Conservation (phyloP, 2,888 invertebrate genomes). For the Cerceris ruficornis region DNA sequence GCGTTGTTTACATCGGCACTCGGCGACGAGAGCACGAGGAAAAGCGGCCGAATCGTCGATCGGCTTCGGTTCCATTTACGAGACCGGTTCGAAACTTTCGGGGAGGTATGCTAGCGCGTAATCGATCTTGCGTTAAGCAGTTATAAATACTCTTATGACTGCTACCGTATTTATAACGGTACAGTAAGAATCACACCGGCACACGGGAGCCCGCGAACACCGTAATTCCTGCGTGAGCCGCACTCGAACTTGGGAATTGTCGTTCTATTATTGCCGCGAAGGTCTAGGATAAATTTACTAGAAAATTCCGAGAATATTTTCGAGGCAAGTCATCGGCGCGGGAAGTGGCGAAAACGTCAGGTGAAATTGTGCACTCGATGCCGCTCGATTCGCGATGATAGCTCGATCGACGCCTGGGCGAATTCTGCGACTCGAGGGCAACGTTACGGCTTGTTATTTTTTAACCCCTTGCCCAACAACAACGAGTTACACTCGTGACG, state of each 20-base stretch:
- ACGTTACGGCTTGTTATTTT: too few species aligned
- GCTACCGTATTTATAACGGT: conserved; percentile 43
- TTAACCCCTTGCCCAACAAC: too few species aligned
- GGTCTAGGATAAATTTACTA: conserved; percentile 29
- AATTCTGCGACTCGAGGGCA: too few species aligned
- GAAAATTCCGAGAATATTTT: neutral
- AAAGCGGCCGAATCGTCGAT: too few species aligned
- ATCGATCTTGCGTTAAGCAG: conserved; percentile 41
- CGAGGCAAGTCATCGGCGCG: too few species aligned
- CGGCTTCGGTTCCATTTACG: neutral
- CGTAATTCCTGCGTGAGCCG: conserved; percentile 22
- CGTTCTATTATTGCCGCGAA: conserved; percentile 2
- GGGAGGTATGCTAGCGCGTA: neutral
- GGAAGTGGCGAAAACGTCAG: too few species aligned
- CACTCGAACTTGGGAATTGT: neutral
- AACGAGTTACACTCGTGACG: too few species aligned
- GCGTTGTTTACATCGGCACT: too few species aligned
- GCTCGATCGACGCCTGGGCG: too few species aligned
- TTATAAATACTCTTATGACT: conserved; percentile 59
- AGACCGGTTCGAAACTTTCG: neutral
- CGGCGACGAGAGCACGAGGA: too few species aligned
- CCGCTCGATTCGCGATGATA: too few species aligned
- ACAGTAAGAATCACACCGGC: conserved; percentile 24
- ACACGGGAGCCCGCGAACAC: conserved; percentile 31
- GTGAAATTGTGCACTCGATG: too few species aligned